Base-by-base conservation (phyloP, 2,888 invertebrate species). In the Antitype chi region DNA sequence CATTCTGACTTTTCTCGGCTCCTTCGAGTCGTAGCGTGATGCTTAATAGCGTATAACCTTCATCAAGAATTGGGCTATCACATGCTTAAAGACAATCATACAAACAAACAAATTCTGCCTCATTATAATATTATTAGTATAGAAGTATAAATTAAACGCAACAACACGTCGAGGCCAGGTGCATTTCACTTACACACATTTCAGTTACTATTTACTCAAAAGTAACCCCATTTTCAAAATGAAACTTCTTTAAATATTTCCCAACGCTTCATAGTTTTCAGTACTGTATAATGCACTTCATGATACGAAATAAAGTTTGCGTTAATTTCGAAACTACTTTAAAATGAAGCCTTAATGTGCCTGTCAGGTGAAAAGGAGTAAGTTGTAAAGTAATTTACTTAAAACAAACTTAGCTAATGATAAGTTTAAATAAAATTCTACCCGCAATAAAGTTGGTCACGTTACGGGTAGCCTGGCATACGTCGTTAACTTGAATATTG, bases 341-440 rank as follows among this genome's bases (percentile, higher is more conserved):
- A 28, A 70, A 73, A 76, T 73, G 47, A 68, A 80, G 38, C 72
- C 43, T 52, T 74, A 84, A 75, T 75, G 47, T 63, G 32, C 17
- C 38, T 68, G 80, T 62, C 76, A 84, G 80, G 74, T 59, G 47
- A 68, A 76, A 81, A 74, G 47, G 57, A 60, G 20, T 73, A 70
- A 70, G 70, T 73, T 67, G 32, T 15, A 74, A 74, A 79, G 63
- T 74, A 84, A 84, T 70, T 84, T 63, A 72, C 59, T 82, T 75
- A 74, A 73, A 83, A 71, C 59, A 80, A 83, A 84, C 73, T 83
- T 82, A 38, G 59, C 32, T 80, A 76, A 80, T 74, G 59, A 70
- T 76, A 84, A 76, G 43, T 81, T 78, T 63, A 74, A 76, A 81
- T 72, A 76, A 77, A 76, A 70, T 64, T 69, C 15, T 63, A 69